Percentiles rank a stretch among this genome's conserved stretches.
These are phyloP conservation scores for Albula glossodonta DNA, from an alignment of 2,113 vertebrate species.

Conservation along the genomic window DNA sequence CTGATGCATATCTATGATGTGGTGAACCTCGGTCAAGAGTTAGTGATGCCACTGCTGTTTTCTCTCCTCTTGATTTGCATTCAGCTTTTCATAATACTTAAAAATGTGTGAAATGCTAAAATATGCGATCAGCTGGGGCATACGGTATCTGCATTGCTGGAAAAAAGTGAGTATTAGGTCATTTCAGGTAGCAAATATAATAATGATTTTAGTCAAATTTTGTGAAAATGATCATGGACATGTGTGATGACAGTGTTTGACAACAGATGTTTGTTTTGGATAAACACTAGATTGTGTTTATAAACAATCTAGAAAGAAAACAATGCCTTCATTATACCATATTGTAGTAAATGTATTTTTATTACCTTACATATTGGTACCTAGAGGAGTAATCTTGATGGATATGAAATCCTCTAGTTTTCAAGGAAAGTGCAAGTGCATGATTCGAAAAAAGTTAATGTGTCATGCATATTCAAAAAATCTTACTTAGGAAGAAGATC, in stretches of 20 bases:
- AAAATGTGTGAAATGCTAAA: too few species aligned
- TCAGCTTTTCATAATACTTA: too few species aligned
- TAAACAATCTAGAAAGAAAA: not conserved
- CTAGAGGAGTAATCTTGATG: not conserved
- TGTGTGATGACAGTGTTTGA: not conserved
- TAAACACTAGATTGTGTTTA: too few species aligned
- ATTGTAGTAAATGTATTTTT: not conserved
- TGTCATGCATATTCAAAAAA: not conserved
- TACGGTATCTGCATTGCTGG: too few species aligned
- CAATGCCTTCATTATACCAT: not conserved
- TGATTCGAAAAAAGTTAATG: slow-evolving; percentile 18
- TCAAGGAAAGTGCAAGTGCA: not conserved
- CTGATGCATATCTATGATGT: too few species aligned
- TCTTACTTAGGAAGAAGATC: slow-evolving; percentile 14
- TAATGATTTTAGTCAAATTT: too few species aligned
- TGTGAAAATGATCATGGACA: too few species aligned
- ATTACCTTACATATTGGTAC: not conserved
- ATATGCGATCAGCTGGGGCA: too few species aligned
- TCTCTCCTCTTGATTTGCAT: too few species aligned
- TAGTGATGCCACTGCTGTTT: not conserved
- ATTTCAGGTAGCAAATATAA: too few species aligned
- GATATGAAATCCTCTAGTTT: not conserved
- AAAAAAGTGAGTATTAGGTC: too few species aligned
- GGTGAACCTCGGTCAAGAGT: not conserved
- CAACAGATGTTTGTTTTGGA: not conserved